Evolutionary conservation across 2,888 invertebrate species (phyloP), one percentile per base, ranked within the genome.

Genomic region (Campoplex nolae): DNA sequence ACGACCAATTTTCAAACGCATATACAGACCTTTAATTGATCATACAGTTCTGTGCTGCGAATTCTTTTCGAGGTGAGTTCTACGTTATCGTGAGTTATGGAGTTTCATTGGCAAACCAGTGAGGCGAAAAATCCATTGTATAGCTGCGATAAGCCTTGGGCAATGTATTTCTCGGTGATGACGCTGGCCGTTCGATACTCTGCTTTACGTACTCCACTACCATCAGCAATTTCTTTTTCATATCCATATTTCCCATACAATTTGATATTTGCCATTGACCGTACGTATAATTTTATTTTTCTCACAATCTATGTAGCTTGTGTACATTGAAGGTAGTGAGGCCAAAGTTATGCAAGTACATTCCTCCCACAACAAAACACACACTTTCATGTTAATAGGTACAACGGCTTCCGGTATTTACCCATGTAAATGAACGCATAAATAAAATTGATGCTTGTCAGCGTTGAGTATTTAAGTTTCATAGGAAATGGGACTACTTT

Each of bases 211-310:
- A 35, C n/a, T 42, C 65, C 38, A 2, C 65, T 54, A 51, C 67
- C 68, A 28, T 32, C 51, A 70, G 28, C 48, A 58, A 87, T 84
- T 87, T 81, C 77, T 78, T 84, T 84, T 82, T 84, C 84, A 65
- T 70, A 56, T 56, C 86, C 68, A 82, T 82, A 78, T 84, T 73
- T 23, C 48, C 54, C 3, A 28, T 48, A 38, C 42, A 45, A 56
- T 48, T 45, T 75, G 3, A 45, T 56, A 62, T 48, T n/a, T 13
- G 51, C 51, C 45, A 84, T 42, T 18, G 54, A 32, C 58, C 67
- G 38, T 13, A 74, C 48, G 54, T 32, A 67, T 73, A 48, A 7
- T 28, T 68, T 68, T 23, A 45, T 77, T 42, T 51, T 38, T 6
- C 38, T 7, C 13, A 11, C 35, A 35, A 51, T 7, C 13, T 28